Evolutionary conservation across 2,888 invertebrate species (phyloP), one percentile per base, ranked within the genome.

Genomic region (Oconnorella tubifera): DNA sequence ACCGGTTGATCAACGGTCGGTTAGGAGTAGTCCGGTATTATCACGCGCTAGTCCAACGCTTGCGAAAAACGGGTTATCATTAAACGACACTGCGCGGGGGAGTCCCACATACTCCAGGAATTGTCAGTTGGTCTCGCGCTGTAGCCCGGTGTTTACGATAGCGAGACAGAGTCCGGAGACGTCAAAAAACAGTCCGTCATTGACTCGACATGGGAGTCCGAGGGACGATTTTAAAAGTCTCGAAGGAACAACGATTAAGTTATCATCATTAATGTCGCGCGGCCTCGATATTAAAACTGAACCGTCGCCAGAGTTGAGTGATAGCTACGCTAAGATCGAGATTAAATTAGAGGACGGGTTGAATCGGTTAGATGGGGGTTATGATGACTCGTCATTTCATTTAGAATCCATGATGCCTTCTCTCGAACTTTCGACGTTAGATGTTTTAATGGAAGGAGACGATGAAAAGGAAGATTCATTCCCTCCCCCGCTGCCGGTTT

Each of bases 351-450:
- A 14, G 10, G 40, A 40, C 40, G 40, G 40, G 40, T 10, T 40
- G 10, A 19, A 19, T 19, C 40, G 40, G 40, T 19, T 14, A 19
- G 40, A 19, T 10, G 40, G 40, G 40, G 10, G 40, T 19, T 40
- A 40, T 19, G 40, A 14, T 10, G 10, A 10, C 40, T 19, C 40
- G 4, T 51, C 53, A 25, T 51, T 51, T 51, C 6, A 10, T 25
- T 6, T 51, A 6, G 53, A 51, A 23, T 10, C 53, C 6, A 6
- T 23, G 25, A 51, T 51, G 53, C 53, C 53, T 51, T 51, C 53
- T 25, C 53, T 51, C 10, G 53, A 51, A 51, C 53, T 51, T 6
- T 51, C 53, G 53, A 19, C 53, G 10, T 27, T 51, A 6, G 53
- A 51, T 25, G 25, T 51, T 4, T 23, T 51, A 25, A 19, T 19